A percentile compares a stretch with the other conserved stretches of the same genome.
Evolutionary conservation across 2,797 vertebrate species (phyloP).

Genomic region (Poecilia picta): DNA sequence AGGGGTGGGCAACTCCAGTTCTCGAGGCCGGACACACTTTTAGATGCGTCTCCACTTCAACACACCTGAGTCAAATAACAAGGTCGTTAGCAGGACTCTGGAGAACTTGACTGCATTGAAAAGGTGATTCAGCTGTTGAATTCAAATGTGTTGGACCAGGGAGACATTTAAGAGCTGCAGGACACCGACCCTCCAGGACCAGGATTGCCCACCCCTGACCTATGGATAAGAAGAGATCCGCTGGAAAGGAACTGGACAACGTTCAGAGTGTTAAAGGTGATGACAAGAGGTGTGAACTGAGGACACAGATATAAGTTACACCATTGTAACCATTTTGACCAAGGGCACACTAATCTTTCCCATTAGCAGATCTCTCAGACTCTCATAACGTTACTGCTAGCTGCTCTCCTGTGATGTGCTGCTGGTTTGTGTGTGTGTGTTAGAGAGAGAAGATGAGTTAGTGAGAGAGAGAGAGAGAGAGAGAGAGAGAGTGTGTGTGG

Average conservation of each 20-base stretch:
- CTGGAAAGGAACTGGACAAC: constrained; percentile 26
- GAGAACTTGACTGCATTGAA: too few relatives aligned
- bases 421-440: constrained; percentile 39
- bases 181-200: too few relatives aligned
- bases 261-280: constrained; percentile 27
- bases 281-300: constrained; percentile 37
- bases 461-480: constrained; percentile 39
- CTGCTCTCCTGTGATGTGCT: constrained; percentile 86
- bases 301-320: constrained; percentile 89
- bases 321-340: constrained; percentile 91
- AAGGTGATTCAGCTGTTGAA: too few relatives aligned
- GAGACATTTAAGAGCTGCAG: too few relatives aligned
- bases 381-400: constrained; percentile 98
- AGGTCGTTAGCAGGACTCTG: too few relatives aligned
- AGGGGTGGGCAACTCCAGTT: too few relatives aligned
- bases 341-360: constrained; percentile 99
- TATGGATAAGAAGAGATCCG: constrained; percentile 29
- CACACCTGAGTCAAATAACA: too few relatives aligned
- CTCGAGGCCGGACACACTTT: too few relatives aligned
- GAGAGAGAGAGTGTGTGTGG: constrained; percentile 37
- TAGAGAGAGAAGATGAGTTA: constrained; percentile 33
- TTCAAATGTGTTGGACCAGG: too few relatives aligned
- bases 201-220: too few relatives aligned
- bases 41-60: too few relatives aligned
- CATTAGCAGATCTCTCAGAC: constrained; percentile 94